Evolutionary conservation across 2,888 invertebrate genomes (phyloP).

Genomic region (Scaeva pyrastri): DNA sequence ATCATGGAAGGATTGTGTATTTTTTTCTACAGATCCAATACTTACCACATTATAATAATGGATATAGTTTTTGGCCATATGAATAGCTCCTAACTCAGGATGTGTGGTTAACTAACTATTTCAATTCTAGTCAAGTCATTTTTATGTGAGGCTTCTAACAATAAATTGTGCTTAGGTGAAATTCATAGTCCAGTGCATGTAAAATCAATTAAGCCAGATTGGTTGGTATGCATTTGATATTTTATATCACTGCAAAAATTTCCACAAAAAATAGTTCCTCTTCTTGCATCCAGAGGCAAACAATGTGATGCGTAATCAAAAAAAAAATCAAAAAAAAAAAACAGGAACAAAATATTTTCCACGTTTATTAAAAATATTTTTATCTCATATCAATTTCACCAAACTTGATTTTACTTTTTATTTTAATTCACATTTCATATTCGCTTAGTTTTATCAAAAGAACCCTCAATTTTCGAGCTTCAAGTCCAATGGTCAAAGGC

Average conservation of each 20-base stretch:
- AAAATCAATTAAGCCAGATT: conserved; percentile 8
- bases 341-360: too few species aligned
- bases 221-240: not conserved
- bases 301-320: too few species aligned
- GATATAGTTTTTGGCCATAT: not conserved
- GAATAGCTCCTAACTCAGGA: not conserved
- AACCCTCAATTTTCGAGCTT: conserved; percentile 82
- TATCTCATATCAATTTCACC: too few species aligned
- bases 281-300: too few species aligned
- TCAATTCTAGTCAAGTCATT: not conserved
- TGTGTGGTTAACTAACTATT: not conserved
- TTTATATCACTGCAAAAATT: not conserved
- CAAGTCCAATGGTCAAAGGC: conserved; percentile 83
- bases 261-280: not conserved
- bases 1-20: too few species aligned
- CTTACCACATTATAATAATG: too few species aligned
- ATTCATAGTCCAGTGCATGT: conserved; percentile 14
- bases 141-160: not conserved
- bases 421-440: conserved; percentile 79
- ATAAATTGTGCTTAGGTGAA: not conserved
- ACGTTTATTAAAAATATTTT: too few species aligned
- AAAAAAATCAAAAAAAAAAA: too few species aligned
- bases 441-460: conserved; percentile 82
- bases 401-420: not conserved
- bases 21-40: not conserved